A percentile compares a stretch with the other conserved stretches of the same genome.
Evolutionary conservation across 2,113 vertebrate species (phyloP).

Genomic region (Tinamus guttatus): DNA sequence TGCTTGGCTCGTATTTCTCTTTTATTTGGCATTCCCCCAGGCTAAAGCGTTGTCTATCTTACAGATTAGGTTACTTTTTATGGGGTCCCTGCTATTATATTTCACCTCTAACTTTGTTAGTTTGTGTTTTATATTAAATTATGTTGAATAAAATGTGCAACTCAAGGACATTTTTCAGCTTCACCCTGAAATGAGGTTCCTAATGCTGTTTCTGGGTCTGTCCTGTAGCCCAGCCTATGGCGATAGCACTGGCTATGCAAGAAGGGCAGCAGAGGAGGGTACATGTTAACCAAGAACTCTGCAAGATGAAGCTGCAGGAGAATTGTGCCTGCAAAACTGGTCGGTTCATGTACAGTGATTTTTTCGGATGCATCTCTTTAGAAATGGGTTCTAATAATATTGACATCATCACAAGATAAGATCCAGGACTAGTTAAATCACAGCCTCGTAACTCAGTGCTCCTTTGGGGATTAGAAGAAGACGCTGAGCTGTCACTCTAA

Average conservation of each 20-base stretch:
- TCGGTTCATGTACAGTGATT: background rate
- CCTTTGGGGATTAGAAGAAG: constrained; percentile 66
- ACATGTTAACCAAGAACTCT: background rate
- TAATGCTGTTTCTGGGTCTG: constrained; percentile 44
- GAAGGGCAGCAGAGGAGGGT: background rate
- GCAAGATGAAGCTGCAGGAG: background rate
- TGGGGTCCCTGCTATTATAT: constrained; percentile 69
- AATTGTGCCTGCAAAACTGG: background rate
- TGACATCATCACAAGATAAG: constrained; percentile 65
- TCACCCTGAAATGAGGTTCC: constrained; percentile 38
- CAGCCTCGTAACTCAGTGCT: constrained; percentile 30
- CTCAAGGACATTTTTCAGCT: constrained; percentile 69
- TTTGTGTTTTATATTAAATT: constrained; percentile 77
- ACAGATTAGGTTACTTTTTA: constrained; percentile 72
- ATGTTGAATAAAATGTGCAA: constrained; percentile 62
- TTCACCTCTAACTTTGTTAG: constrained; percentile 77
- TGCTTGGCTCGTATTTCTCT: constrained; percentile 69
- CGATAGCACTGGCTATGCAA: background rate
- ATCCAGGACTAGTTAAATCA: constrained; percentile 69
- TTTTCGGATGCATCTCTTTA: constrained; percentile 51
- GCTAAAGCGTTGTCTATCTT: constrained; percentile 75
- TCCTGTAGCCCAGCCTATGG: background rate
- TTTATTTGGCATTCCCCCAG: constrained; percentile 72
- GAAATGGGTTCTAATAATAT: constrained; percentile 46
- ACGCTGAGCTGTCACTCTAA: constrained; percentile 66